Evolutionary conservation across 2,113 vertebrate species (phyloP).

Genomic region (Oryzias javanicus): DNA sequence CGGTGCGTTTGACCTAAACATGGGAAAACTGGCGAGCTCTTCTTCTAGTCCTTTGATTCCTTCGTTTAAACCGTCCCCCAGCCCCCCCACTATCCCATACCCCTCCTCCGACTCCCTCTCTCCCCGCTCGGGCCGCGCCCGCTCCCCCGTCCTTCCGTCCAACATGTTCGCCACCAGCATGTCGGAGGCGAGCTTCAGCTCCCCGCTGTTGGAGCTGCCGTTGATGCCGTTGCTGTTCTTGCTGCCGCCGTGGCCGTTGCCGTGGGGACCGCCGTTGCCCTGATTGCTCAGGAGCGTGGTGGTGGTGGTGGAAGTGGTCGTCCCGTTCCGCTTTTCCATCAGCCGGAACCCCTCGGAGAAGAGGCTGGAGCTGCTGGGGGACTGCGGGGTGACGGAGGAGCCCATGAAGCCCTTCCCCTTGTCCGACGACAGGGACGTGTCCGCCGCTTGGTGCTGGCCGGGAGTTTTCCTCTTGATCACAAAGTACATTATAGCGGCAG

Average conservation of each 20-base stretch:
- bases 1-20: conserved; percentile 77
- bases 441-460: conserved; percentile 27
- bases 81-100: conserved; percentile 54
- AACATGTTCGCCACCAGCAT: conserved; percentile 56
- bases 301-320: conserved; percentile 59
- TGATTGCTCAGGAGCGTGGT: conserved; percentile 74
- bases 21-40: conserved; percentile 61
- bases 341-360: conserved; percentile 76
- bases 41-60: conserved; percentile 62
- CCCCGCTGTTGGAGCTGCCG: conserved; percentile 59
- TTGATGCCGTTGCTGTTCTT: conserved; percentile 55
- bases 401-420: conserved; percentile 74
- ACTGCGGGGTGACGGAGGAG: conserved; percentile 82
- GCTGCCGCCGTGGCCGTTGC: conserved; percentile 53
- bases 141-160: conserved; percentile 63
- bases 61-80: conserved; percentile 48
- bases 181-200: conserved; percentile 51
- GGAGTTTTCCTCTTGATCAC: conserved; percentile 2
- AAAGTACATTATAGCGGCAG: conserved; percentile 33
- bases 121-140: conserved; percentile 25
- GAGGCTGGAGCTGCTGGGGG: conserved; percentile 79
- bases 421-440: conserved; percentile 66
- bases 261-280: conserved; percentile 71
- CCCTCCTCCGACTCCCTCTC: conserved; percentile 29
- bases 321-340: conserved; percentile 78